Evolutionary conservation across 1,140 invertebrate species (phyloP).

Genomic region (Formica exsecta): DNA sequence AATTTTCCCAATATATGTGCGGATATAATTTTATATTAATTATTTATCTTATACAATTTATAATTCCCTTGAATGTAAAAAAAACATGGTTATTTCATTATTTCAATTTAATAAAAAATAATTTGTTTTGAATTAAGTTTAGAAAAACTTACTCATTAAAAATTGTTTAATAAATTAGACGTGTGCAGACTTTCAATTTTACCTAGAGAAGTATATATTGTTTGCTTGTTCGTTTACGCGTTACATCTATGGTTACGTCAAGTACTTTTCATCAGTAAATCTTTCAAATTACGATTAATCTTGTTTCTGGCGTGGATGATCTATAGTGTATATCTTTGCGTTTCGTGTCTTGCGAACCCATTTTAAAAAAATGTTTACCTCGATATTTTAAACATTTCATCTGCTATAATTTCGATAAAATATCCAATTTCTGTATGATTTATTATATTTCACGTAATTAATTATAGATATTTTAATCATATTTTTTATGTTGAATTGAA

Average conservation of each 20-base stretch:
- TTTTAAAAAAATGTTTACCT: too few species aligned
- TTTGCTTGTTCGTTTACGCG: neutral
- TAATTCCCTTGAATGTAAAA: neutral
- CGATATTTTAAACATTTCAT: neutral
- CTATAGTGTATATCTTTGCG: conserved; percentile 63
- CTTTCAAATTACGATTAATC: conserved; percentile 51
- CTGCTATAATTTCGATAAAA: neutral
- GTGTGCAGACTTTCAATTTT: neutral
- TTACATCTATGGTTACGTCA: neutral
- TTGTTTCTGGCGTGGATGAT: conserved; percentile 69
- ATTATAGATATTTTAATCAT: neutral
- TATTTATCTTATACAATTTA: neutral
- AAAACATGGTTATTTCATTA: neutral
- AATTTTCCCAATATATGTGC: neutral
- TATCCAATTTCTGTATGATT: neutral
- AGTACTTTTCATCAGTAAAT: neutral
- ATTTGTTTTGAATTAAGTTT: neutral
- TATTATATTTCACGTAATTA: neutral
- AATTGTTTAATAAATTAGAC: conserved; percentile 3
- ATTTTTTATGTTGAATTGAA: neutral
- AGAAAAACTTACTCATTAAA: neutral
- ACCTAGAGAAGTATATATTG: neutral
- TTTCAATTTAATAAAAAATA: neutral
- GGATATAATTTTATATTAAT: conserved; percentile 6
- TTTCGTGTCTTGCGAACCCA: neutral